phyloP scores from a whole-genome alignment of 2,113 vertebrate genomes.

The Osmerus mordax region DNA sequence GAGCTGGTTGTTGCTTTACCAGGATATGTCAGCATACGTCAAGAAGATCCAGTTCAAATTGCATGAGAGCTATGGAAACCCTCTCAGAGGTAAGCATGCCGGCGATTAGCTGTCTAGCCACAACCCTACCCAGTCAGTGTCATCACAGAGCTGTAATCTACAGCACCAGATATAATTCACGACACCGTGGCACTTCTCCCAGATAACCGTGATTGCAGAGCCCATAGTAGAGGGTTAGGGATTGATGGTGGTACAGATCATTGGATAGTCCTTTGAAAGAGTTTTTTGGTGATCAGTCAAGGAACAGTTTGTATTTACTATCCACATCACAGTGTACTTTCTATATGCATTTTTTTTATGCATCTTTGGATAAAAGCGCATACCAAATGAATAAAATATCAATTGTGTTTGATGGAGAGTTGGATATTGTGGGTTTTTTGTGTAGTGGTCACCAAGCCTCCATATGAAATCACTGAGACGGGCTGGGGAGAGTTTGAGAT shows the following conservation, averaged over 20 bases:
- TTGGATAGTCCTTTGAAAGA: too few species aligned
- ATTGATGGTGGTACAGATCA: too few species aligned
- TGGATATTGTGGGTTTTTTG: constrained; percentile 3
- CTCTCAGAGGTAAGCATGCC: constrained; percentile 77
- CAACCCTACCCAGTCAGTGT: neutral
- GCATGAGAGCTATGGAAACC: constrained; percentile 96
- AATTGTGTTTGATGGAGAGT: too few species aligned
- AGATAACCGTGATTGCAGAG: too few species aligned
- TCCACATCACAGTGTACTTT: too few species aligned
- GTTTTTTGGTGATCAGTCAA: too few species aligned
- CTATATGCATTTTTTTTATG: too few species aligned
- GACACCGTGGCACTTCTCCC: neutral
- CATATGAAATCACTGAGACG: constrained; percentile 97
- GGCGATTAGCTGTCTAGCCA: neutral
- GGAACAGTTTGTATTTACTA: too few species aligned
- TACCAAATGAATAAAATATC: too few species aligned
- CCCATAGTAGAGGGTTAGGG: too few species aligned
- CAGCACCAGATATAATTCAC: neutral
- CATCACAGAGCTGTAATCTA: too few species aligned
- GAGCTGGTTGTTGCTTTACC: constrained; percentile 19
- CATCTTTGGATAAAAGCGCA: too few species aligned
- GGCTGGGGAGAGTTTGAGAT: constrained; percentile 99
- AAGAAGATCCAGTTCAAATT: constrained; percentile 99
- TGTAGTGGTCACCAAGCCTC: constrained; percentile 95
- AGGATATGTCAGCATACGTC: constrained; percentile 99